Evolutionary conservation across 2,113 vertebrate species (phyloP), one percentile per base, ranked within the genome.

Genomic region (Danionella cerebrum): DNA sequence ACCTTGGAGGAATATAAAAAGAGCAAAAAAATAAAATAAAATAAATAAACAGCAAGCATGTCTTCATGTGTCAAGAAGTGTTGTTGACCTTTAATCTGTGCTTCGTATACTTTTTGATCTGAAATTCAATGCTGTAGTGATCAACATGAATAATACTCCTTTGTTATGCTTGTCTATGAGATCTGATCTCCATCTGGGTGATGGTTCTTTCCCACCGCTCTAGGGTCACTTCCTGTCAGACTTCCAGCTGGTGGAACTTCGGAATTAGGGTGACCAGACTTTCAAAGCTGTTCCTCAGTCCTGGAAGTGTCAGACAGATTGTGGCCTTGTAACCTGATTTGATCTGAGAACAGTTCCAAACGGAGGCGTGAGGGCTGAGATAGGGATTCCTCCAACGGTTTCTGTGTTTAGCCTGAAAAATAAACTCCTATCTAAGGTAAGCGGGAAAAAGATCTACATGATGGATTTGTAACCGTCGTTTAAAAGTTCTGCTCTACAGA

Each of bases 291-390:
- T 68, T 79, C 67, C 69, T 58, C 72, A 62, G 59, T 69, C 64
- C 59, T 75, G 69, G 67, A 39, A 70, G 69, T 77, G 79, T n/a
- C n/a, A n/a, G n/a, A n/a, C n/a, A n/a, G n/a, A n/a, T n/a, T n/a
- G n/a, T n/a, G n/a, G n/a, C n/a, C n/a, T n/a, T 74, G 74, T 69
- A 81, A 81, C 80, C 82, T 84, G 79, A 76, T 82, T 44, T 48
- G 12, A 78, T 76, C 82, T 80, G 83, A 62, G 75, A 65, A 24
- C 10, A 44, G 62, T 54, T 68, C 73, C 81, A 79, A 79, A 70
- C 44, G 57, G 81, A 64, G 58, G 74, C 16, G n/a, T n/a, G n/a
- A n/a, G n/a, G n/a, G n/a, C n/a, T n/a, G n/a, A n/a, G n/a, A n/a
- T n/a, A n/a, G n/a, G n/a, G n/a, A n/a, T n/a, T n/a, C n/a, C n/a